Evolutionary conservation across 2,113 vertebrate species (phyloP), one percentile per base, ranked within the genome.

Genomic region (Sinocyclocheilus anshuiensis): DNA sequence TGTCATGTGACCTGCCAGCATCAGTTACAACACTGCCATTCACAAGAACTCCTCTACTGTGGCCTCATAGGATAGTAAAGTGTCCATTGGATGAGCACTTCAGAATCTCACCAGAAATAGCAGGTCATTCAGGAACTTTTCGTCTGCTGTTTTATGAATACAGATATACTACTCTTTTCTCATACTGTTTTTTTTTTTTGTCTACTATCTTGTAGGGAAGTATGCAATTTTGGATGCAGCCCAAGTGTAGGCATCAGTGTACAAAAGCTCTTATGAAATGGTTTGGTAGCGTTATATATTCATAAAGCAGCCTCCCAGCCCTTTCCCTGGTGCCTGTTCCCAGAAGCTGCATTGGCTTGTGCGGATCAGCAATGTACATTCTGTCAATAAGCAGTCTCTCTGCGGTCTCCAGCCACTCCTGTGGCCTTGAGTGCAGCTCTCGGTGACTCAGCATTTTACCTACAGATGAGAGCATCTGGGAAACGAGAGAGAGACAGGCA

Each of bases 361-460:
- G 26, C 79, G 81, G 71, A 53, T 81, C 50, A 18, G 74, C 71
- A 84, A 77, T 39, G 53, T 57, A 59, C 29, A 81, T 81, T 87
- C 72, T 88, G 84, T 42, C 88, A 87, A 81, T 89, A 84, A 84
- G 39, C 59, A 26, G n/a, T 83, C 85, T 75, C 63, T 55, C 55
- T 88, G 88, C 20, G 26, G 57, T 83, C 71, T 75, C 69, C 59
- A 83, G 61, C 65, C 67, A 72, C 84, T 83, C 50, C 63, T 69
- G 61, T 82, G 55, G 76, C 81, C 61, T 26, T 72, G 86, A 69
- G 83, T 61, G 69, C 74, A 42, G 53, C 36, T 77, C 61, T 74
- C 29, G 61, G 72, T 89, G 90, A 88, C 84, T 88, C 90, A 88
- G 88, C 87, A 13, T 65, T 88, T 89, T 74, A 84, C 80, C 59